These are phyloP conservation scores for Hyposoter didymator DNA, from an alignment of 2,888 invertebrate genomes.

Conservation along the genomic window DNA sequence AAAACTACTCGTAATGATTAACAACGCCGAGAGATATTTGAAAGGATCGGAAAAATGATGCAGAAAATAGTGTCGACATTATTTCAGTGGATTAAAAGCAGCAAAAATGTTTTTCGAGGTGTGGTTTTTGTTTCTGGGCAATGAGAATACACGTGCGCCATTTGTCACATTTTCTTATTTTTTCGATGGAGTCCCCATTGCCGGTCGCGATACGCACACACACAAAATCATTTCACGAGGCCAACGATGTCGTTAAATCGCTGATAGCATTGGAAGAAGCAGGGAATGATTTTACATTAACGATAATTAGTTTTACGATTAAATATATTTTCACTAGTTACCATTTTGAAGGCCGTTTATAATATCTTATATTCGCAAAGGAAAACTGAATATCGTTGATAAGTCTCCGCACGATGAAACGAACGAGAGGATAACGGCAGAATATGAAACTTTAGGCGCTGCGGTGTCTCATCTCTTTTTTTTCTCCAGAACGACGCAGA, in stretches of 20 bases:
- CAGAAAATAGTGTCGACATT: not conserved
- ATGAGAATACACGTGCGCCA: conserved; percentile 77
- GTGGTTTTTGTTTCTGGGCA: conserved; percentile 62
- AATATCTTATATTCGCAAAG: conserved; percentile 60
- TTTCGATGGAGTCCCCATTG: conserved; percentile 41
- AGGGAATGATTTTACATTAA: not conserved
- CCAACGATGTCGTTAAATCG: not conserved
- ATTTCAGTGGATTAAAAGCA: not conserved
- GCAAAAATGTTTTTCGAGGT: conserved; percentile 55
- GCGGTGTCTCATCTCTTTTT: conserved; percentile 12
- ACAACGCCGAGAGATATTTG: conserved; percentile 1
- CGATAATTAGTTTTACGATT: not conserved
- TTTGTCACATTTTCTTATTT: conserved; percentile 72
- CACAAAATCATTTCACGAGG: conserved; percentile 18
- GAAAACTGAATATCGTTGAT: conserved; percentile 59
- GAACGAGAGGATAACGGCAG: conserved; percentile 50
- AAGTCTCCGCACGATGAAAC: conserved; percentile 49
- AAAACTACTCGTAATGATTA: not conserved
- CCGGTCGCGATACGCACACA: conserved; percentile 61
- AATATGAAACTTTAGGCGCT: conserved; percentile 47
- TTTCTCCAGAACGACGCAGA: conserved; percentile 42
- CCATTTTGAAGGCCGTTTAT: conserved; percentile 67
- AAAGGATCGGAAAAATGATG: not conserved
- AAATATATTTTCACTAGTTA: conserved; percentile 60
- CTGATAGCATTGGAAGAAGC: not conserved